A percentile compares a stretch with the other conserved stretches of the same genome.
These are phyloP conservation scores for Molorchus minor DNA, from an alignment of 2,888 invertebrate species.

Conservation along the genomic window DNA sequence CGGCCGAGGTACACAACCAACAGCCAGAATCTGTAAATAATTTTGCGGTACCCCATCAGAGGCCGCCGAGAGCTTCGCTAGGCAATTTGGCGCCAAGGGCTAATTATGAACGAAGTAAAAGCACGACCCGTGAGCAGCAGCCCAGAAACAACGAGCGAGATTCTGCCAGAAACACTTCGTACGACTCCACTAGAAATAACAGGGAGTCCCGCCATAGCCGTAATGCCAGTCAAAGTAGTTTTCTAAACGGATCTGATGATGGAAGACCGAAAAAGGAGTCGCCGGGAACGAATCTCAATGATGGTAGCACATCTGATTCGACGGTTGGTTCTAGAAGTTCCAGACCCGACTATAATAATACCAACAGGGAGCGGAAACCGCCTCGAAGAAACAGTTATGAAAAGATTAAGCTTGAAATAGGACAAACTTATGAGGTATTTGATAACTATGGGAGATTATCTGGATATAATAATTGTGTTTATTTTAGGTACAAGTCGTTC, in stretches of 20 bases:
- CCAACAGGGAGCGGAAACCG: too few relatives aligned
- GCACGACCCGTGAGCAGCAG: background rate
- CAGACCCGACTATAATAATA: too few relatives aligned
- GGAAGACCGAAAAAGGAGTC: background rate
- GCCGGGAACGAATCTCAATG: background rate
- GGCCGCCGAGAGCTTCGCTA: conserved; percentile 24
- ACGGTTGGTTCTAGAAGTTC: too few relatives aligned
- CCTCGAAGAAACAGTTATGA: background rate
- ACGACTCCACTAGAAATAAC: too few relatives aligned
- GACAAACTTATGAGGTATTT: conserved; percentile 21
- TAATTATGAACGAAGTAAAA: background rate
- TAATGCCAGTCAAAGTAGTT: background rate
- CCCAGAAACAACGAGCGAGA: background rate
- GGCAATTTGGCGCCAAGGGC: conserved; percentile 24
- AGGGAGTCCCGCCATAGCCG: background rate
- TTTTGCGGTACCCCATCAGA: background rate
- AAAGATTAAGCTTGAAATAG: conserved; percentile 18
- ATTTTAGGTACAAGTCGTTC: conserved; percentile 43
- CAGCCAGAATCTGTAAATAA: too few relatives aligned
- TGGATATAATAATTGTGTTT: background rate
- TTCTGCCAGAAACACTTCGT: too few relatives aligned
- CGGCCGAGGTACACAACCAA: background rate
- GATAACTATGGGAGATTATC: conserved; percentile 6
- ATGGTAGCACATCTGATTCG: conserved; percentile 1
- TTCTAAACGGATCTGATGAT: conserved; percentile 1